phyloP scores from a whole-genome alignment of 2,113 vertebrate species.

The Piprites chloris region DNA sequence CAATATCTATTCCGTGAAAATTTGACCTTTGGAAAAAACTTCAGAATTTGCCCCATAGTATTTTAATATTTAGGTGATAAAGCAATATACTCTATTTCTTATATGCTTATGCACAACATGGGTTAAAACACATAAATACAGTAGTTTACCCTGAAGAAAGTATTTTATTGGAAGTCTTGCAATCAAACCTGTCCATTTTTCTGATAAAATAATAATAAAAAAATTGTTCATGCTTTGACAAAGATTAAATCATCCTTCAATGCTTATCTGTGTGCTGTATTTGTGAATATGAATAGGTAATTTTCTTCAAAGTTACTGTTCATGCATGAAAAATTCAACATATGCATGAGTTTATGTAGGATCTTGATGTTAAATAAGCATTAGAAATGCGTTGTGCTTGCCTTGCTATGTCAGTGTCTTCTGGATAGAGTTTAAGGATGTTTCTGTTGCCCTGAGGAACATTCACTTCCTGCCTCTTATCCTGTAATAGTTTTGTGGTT shows the following conservation, averaged over 20 bases:
- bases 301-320: neutral
- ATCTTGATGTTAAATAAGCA: neutral
- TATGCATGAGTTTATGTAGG: neutral
- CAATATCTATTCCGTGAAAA: neutral
- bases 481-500: neutral
- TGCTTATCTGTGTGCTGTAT: neutral
- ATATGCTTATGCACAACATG: conserved; percentile 47
- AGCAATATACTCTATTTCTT: conserved; percentile 61
- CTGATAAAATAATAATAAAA: neutral
- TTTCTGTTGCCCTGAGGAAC: neutral
- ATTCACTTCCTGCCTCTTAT: neutral
- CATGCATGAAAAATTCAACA: conserved; percentile 2
- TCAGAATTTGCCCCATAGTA: neutral
- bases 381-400: neutral
- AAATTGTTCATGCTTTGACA: neutral
- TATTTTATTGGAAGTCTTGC: conserved; percentile 60
- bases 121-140: conserved; percentile 32
- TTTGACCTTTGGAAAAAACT: neutral
- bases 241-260: neutral
- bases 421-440: neutral
- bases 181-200: neutral
- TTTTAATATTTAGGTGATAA: conserved; percentile 33
- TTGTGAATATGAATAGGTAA: neutral
- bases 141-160: conserved; percentile 45
- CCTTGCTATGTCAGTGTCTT: neutral